phyloP scores from a whole-genome alignment of 2,113 vertebrate genomes.

The Rhea americana region DNA sequence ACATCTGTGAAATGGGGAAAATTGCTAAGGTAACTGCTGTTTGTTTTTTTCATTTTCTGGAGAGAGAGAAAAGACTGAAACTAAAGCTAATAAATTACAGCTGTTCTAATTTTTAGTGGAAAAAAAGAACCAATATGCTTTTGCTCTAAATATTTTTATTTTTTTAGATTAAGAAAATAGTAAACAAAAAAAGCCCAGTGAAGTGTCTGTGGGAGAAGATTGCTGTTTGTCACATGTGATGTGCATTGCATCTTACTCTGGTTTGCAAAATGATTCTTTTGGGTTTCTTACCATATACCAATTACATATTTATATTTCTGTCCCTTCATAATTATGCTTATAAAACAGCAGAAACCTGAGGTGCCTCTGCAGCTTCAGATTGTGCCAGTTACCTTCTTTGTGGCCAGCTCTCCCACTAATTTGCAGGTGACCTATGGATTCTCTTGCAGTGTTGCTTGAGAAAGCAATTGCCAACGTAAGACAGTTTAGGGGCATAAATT shows the following conservation, averaged over 20 bases:
- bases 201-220: background rate
- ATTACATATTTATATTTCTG: background rate
- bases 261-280: background rate
- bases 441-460: background rate
- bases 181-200: background rate
- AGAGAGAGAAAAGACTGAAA: background rate
- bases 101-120: background rate
- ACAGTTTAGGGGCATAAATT: background rate
- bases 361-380: background rate
- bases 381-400: background rate
- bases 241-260: background rate
- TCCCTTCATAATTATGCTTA: background rate
- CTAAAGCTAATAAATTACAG: background rate
- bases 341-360: background rate
- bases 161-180: background rate
- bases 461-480: background rate
- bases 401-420: background rate
- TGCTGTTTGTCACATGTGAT: background rate
- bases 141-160: background rate
- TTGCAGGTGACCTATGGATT: fast-evolving
- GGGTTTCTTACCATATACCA: background rate
- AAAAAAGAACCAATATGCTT: background rate
- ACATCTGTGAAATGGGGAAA: conserved; percentile 94
- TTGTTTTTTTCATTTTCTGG: background rate
- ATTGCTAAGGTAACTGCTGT: conserved; percentile 88